Conservation (phyloP, 2,797 vertebrate genomes). For the Periophthalmus magnuspinnatus region DNA sequence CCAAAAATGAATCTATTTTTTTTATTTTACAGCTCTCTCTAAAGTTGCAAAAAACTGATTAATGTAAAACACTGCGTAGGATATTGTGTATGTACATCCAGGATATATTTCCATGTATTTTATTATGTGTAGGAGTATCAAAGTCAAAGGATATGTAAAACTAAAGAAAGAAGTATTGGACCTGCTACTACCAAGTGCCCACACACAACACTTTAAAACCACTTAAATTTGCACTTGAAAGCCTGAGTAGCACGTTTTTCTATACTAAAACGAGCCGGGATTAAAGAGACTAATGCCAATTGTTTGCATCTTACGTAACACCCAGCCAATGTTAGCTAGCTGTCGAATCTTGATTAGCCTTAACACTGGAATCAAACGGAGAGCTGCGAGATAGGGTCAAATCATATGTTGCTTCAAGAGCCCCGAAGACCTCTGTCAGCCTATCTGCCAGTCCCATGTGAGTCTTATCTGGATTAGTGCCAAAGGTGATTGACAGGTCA, state of each 20-base stretch:
- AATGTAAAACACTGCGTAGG: neutral
- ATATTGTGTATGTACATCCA: neutral
- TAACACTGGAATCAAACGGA: neutral
- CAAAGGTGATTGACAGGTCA: constrained; percentile 62
- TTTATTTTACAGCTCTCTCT: neutral
- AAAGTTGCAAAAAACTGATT: neutral
- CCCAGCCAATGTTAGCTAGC: neutral
- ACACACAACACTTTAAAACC: neutral
- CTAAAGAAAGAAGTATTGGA: neutral
- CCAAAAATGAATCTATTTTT: neutral
- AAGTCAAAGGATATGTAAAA: neutral
- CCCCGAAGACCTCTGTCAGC: constrained; percentile 31
- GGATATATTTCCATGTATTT: too few species aligned
- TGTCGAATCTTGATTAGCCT: neutral
- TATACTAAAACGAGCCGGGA: neutral
- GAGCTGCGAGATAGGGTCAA: constrained; percentile 18
- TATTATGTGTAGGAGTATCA: constrained; percentile 1
- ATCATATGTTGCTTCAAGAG: constrained; percentile 11
- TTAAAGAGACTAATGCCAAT: neutral
- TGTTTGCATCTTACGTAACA: neutral
- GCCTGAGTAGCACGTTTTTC: neutral
- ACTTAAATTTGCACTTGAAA: neutral
- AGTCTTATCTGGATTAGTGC: constrained; percentile 68
- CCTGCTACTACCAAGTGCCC: neutral
- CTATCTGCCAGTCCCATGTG: constrained; percentile 46